Evolutionary conservation across 2,797 vertebrate species (phyloP).

Genomic region (Sphenodon punctatus): DNA sequence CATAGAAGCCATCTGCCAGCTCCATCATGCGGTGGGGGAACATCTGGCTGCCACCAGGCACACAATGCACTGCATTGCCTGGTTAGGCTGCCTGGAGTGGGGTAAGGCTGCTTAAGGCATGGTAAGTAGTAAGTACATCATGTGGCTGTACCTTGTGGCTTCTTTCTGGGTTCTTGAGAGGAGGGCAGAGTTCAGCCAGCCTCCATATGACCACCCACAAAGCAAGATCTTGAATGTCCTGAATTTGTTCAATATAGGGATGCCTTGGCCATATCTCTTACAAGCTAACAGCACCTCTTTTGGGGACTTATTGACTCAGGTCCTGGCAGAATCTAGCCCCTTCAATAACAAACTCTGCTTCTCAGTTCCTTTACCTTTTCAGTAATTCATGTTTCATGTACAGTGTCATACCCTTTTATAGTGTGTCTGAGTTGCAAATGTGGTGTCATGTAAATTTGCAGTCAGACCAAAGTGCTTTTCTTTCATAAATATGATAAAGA

Average conservation of each 20-base stretch:
- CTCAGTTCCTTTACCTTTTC: conserved; percentile 19
- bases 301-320: not conserved
- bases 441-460: conserved; percentile 27
- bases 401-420: conserved; percentile 25
- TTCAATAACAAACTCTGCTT: conserved; percentile 16
- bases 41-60: too few species aligned
- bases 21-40: too few species aligned
- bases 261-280: not conserved
- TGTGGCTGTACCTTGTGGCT: too few species aligned
- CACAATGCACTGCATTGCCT: too few species aligned
- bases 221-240: not conserved
- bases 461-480: conserved; percentile 34
- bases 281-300: not conserved
- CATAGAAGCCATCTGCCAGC: too few species aligned
- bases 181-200: too few species aligned
- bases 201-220: not conserved
- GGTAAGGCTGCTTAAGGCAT: too few species aligned
- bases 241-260: not conserved
- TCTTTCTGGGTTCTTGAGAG: too few species aligned
- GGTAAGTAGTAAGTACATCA: too few species aligned
- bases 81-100: too few species aligned
- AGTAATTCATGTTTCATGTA: not conserved
- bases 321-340: not conserved
- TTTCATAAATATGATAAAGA: conserved; percentile 50
- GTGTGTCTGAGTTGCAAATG: conserved; percentile 27